phyloP scores from a whole-genome alignment of 2,113 vertebrate genomes.

The Plecotus auritus region DNA sequence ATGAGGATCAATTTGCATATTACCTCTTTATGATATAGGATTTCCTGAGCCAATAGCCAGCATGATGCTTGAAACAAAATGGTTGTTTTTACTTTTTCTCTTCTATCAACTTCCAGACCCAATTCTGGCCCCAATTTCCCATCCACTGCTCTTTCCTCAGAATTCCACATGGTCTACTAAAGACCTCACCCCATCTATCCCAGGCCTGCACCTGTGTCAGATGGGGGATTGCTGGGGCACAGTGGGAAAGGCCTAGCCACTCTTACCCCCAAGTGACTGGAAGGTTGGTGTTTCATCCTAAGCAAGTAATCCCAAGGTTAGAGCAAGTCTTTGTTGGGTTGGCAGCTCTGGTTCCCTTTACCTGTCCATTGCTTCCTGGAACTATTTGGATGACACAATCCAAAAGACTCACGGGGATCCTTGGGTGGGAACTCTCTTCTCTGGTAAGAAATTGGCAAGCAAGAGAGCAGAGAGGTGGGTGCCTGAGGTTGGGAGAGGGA shows the following conservation, averaged over 20 bases:
- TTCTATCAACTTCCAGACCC: not conserved
- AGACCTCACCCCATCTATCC: not conserved
- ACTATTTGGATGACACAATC: not conserved
- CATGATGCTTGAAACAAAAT: conserved; percentile 3
- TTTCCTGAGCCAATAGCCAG: not conserved
- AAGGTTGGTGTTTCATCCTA: not conserved
- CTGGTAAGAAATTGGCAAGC: not conserved
- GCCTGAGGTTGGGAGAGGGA: not conserved
- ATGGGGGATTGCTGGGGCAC: not conserved
- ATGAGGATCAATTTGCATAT: too few relatives aligned
- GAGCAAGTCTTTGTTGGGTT: not conserved
- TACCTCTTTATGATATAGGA: too few relatives aligned
- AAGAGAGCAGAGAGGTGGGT: not conserved
- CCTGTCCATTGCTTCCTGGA: not conserved
- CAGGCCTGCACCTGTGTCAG: not conserved
- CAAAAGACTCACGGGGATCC: not conserved
- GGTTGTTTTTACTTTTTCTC: not conserved
- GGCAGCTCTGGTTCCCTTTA: not conserved
- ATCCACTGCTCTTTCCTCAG: not conserved
- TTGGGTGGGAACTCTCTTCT: not conserved
- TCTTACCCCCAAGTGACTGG: not conserved
- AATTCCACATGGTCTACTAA: not conserved
- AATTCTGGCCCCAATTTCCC: not conserved
- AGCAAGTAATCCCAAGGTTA: not conserved
- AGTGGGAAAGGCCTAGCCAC: not conserved